Conservation (phyloP, 2,888 invertebrate species). For the Galerucella pusilla region DNA sequence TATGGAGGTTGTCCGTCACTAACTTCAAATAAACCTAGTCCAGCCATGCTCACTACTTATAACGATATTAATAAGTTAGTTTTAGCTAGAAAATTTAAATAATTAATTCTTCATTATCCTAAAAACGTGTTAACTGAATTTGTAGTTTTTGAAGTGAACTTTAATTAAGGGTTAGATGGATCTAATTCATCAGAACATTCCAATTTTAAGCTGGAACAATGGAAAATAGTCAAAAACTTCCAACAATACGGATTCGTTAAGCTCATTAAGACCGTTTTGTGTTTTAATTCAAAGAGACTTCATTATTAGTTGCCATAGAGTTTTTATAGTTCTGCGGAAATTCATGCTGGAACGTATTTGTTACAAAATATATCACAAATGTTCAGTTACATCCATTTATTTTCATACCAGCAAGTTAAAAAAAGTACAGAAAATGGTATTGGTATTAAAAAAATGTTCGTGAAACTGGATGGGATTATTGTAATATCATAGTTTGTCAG, state of each 20-base stretch:
- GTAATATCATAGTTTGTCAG: too few relatives aligned
- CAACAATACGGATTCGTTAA: background rate
- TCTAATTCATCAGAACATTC: background rate
- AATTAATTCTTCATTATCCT: background rate
- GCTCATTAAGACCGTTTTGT: background rate
- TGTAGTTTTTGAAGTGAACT: background rate
- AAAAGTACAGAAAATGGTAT: background rate
- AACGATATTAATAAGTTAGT: constrained; percentile 90
- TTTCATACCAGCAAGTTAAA: too few relatives aligned
- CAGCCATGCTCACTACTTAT: constrained; percentile 88
- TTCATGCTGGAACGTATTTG: background rate
- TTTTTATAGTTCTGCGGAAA: background rate
- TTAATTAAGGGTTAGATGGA: background rate
- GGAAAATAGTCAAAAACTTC: background rate
- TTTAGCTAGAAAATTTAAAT: constrained; percentile 76
- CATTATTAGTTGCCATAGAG: background rate
- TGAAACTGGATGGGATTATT: too few relatives aligned
- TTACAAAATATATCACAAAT: background rate
- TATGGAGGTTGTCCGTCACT: constrained; percentile 75
- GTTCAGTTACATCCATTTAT: too few relatives aligned
- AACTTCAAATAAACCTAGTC: constrained; percentile 74
- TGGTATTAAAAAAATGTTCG: too few relatives aligned
- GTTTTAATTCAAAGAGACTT: background rate
- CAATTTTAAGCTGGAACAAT: background rate
- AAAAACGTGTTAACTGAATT: background rate